These are phyloP conservation scores for Thyatira batis DNA, from an alignment of 2,888 invertebrate species.

Conservation along the genomic window DNA sequence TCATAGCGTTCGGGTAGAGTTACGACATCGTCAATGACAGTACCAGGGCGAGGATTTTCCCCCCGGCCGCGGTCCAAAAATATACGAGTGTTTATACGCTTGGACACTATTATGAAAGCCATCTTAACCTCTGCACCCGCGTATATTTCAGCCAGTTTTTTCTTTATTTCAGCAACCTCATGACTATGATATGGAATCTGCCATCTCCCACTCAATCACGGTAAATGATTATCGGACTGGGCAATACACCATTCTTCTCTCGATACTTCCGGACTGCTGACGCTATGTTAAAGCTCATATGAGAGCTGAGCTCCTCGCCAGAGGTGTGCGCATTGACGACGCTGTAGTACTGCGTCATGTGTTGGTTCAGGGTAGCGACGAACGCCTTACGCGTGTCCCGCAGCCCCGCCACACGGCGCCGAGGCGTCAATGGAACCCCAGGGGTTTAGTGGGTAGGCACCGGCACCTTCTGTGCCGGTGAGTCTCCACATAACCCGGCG, in stretches of 20 bases:
- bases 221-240: slow-evolving; percentile 90
- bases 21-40: slow-evolving; percentile 92
- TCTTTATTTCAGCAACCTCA: slow-evolving; percentile 84
- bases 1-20: slow-evolving; percentile 93
- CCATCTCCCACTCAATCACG: slow-evolving; percentile 98
- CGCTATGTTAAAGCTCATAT: slow-evolving; percentile 85
- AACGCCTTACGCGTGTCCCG: too few species aligned
- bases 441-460: too few species aligned
- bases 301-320: slow-evolving; percentile 89
- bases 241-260: slow-evolving; percentile 70
- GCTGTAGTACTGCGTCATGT: slow-evolving; percentile 87
- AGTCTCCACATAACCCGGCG: too few species aligned
- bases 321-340: slow-evolving; percentile 87
- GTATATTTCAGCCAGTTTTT: slow-evolving; percentile 81
- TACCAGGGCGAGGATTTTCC: slow-evolving; percentile 91
- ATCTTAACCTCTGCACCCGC: slow-evolving; percentile 75
- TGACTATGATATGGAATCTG: slow-evolving; percentile 88
- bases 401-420: too few species aligned
- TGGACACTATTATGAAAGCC: slow-evolving; percentile 93
- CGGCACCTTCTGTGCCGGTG: too few species aligned
- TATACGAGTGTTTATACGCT: slow-evolving; percentile 91
- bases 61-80: slow-evolving; percentile 76
- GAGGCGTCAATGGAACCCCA: too few species aligned
- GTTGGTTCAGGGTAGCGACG: slow-evolving; percentile 85
- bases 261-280: slow-evolving; percentile 78